These are phyloP conservation scores for Dascyllus trimaculatus DNA, from an alignment of 2,113 vertebrate genomes.

Conservation along the genomic window DNA sequence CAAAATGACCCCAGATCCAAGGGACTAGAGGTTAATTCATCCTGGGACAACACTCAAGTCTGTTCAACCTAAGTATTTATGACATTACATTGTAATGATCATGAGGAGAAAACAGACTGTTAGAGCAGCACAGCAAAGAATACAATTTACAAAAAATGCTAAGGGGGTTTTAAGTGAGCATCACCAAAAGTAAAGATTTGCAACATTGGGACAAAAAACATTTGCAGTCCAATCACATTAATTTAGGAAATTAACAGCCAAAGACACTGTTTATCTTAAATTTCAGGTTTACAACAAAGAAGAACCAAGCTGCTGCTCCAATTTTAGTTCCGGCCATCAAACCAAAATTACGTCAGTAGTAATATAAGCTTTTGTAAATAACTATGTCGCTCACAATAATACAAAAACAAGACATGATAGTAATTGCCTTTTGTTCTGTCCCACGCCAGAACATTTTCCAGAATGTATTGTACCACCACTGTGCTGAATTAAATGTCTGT, in stretches of 20 bases:
- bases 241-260: not conserved
- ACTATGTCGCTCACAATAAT: not conserved
- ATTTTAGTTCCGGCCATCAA: not conserved
- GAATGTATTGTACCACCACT: not conserved
- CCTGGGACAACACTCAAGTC: not conserved
- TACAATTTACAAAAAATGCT: not conserved
- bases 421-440: slow-evolving; percentile 4
- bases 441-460: not conserved
- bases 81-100: not conserved
- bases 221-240: not conserved
- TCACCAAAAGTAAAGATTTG: not conserved
- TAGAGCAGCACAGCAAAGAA: not conserved
- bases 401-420: not conserved
- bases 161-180: not conserved
- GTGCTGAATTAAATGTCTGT: not conserved
- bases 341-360: not conserved
- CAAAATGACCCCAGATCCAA: not conserved
- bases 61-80: slow-evolving; percentile 2
- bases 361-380: not conserved
- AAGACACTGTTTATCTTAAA: too few relatives aligned
- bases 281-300: too few relatives aligned
- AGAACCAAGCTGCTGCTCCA: not conserved
- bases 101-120: not conserved
- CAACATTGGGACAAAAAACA: not conserved
- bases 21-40: not conserved